Base-by-base conservation (phyloP, 2,797 vertebrate genomes). In the Sebastes hubbsi region DNA sequence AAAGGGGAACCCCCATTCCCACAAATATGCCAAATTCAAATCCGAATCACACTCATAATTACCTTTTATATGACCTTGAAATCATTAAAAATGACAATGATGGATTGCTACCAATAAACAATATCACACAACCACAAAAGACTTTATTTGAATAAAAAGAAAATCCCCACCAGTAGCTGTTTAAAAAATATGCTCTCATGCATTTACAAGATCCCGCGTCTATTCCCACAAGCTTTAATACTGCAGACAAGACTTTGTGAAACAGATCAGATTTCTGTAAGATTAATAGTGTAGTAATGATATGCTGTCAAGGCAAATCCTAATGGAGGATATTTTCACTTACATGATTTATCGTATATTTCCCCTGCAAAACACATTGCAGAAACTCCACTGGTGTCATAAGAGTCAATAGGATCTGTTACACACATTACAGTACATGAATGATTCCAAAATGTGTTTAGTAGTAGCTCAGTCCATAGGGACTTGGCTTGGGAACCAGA, bases 11-110 rank as follows among this genome's bases (percentile, higher is more conserved):
- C 82, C 72, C 73, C 60, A n/a, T 30, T 65, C 29, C 77, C 70
- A 65, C 77, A 81, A 81, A 76, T 63, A 77, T 54, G 78, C 82
- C 82, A 81, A 82, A 84, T 80, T 83, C 74, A 74, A 83, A 88
- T 82, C 38, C 36, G 64, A 80, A 85, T 85, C 76, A 27, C 34
- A 11, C 72, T 76, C 77, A 89, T 87, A 84, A 90, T 89, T 72
- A 73, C 72, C 18, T 82, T 52, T 83, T 83, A 75, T 78, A 87
- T 68, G 49, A 80, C 70, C 82, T 30, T 55, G 69, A 59, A 75
- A 85, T 83, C 81, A 83, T 88, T 78, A 77, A 70, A 81, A 67
- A 71, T 61, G 82, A 88, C 86, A 88, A 38, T 89, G 87, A 93
- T 89, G 71, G 73, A 89, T 91, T 75, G 61, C 78, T 59, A 78